Conservation (phyloP, 2,113 vertebrate species). For the Junco hyemalis region DNA sequence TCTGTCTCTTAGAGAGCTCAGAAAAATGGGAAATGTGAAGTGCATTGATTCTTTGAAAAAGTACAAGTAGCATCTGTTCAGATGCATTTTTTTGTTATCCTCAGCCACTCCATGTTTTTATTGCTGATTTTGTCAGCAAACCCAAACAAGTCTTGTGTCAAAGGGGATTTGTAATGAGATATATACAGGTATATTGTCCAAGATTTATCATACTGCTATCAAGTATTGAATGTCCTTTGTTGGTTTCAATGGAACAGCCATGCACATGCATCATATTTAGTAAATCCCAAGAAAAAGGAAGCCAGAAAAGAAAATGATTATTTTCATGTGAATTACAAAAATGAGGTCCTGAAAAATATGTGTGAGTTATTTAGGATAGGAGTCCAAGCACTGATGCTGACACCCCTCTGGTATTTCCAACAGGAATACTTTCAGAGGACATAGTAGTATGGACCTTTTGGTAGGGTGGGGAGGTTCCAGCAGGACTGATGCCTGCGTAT, state of each 20-base stretch:
- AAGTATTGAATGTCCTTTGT: background rate
- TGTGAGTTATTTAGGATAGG: background rate
- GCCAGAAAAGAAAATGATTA: background rate
- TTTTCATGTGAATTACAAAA: background rate
- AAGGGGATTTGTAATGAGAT: background rate
- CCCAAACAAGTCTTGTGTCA: accelerated
- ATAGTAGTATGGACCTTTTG: background rate
- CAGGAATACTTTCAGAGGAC: background rate
- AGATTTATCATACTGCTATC: background rate
- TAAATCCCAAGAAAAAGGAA: background rate
- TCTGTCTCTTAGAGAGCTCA: background rate
- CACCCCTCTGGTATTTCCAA: background rate
- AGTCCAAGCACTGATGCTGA: background rate
- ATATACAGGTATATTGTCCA: background rate
- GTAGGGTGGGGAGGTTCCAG: background rate
- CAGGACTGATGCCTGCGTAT: background rate
- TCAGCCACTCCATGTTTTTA: background rate
- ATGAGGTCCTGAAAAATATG: background rate
- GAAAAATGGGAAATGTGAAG: background rate
- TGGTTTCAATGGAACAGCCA: background rate
- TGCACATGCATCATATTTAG: background rate
- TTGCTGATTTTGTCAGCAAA: background rate
- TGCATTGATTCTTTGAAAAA: background rate
- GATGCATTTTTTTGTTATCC: background rate
- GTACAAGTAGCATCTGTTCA: background rate